A percentile compares a stretch with the other conserved stretches of the same genome.
Conservation (phyloP, 2,888 invertebrate species). For the Rhamnusium bicolor region DNA sequence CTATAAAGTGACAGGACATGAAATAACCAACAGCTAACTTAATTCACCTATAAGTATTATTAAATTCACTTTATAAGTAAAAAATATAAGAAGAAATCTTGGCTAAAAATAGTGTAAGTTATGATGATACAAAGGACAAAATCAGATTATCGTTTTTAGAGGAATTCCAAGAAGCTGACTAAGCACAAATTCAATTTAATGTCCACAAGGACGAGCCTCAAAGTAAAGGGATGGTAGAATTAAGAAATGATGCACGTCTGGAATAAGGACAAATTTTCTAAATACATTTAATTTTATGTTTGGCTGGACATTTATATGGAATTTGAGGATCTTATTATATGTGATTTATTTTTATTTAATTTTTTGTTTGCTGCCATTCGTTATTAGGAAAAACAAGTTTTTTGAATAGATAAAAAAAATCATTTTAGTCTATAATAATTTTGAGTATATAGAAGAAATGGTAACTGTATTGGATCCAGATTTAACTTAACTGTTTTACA, state of each 20-base stretch:
- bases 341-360: neutral
- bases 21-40: no score
- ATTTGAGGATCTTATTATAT: neutral
- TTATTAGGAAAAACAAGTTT: no score
- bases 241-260: neutral
- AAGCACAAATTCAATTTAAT: neutral
- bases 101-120: neutral
- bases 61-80: no score
- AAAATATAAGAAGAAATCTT: no score
- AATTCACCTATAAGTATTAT: no score
- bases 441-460: no score
- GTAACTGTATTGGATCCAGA: no score
- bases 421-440: no score
- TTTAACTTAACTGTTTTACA: no score
- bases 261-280: slow-evolving; percentile 6
- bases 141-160: neutral
- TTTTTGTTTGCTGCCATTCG: no score
- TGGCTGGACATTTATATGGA: neutral
- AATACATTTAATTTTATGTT: slow-evolving; percentile 4
- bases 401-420: no score
- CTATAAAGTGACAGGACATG: no score
- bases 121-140: neutral
- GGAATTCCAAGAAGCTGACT: neutral
- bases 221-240: neutral
- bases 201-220: neutral